A percentile compares a stretch with the other conserved stretches of the same genome.
phyloP scores from a whole-genome alignment of 2,797 vertebrate genomes.

The Synaphobranchus kaupii region DNA sequence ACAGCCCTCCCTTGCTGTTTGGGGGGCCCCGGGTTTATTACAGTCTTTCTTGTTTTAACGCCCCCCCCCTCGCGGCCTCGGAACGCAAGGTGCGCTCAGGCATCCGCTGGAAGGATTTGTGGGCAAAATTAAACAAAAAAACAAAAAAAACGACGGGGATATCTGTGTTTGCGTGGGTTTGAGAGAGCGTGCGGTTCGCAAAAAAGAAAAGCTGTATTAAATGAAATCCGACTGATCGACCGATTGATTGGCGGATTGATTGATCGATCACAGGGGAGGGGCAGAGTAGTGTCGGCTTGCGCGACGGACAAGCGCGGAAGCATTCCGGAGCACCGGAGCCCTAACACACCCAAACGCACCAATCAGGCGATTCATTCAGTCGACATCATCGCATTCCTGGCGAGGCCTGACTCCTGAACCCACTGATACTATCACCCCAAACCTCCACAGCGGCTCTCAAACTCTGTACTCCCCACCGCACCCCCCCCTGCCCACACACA shows the following conservation, averaged over 20 bases:
- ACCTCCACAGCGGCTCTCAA: not conserved
- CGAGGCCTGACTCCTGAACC: not conserved
- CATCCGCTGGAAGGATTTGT: not conserved
- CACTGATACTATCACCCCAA: not conserved
- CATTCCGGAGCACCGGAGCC: not conserved
- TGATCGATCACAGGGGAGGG: not conserved
- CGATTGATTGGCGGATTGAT: not conserved
- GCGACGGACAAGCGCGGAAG: not conserved
- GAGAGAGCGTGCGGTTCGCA: not conserved
- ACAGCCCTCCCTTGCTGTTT: slow-evolving; percentile 41
- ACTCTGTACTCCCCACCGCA: not conserved
- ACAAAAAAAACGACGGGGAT: too few relatives aligned
- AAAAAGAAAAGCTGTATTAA: not conserved
- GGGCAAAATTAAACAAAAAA: not conserved
- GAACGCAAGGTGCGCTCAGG: not conserved
- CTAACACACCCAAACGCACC: not conserved
- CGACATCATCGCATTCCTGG: not conserved
- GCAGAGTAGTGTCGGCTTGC: not conserved
- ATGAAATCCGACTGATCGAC: not conserved
- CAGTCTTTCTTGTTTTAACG: not conserved
- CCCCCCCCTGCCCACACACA: not conserved
- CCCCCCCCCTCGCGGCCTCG: not conserved
- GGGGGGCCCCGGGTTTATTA: slow-evolving; percentile 4
- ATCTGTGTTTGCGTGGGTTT: not conserved
- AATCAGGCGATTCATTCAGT: not conserved